A percentile compares a stretch with the other conserved stretches of the same genome.
phyloP scores from a whole-genome alignment of 2,797 vertebrate genomes.

The Podarcis lilfordi region DNA sequence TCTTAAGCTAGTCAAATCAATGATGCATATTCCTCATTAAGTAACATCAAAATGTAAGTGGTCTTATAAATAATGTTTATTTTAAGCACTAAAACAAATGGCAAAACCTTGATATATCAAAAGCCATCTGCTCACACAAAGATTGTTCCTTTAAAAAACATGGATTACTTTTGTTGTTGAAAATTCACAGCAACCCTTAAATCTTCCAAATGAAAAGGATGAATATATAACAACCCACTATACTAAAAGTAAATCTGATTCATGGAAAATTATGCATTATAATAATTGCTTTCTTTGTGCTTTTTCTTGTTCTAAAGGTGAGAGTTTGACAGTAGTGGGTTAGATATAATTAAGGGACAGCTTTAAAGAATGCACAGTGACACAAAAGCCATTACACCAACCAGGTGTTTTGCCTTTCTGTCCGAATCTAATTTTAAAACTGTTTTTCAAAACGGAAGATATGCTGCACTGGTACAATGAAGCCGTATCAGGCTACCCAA shows the following conservation, averaged over 20 bases:
- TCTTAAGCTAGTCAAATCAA: constrained; percentile 98
- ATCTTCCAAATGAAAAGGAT: constrained; percentile 38
- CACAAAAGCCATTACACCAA: constrained; percentile 13
- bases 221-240: constrained; percentile 37
- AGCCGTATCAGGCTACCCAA: neutral
- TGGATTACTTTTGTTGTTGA: constrained; percentile 62
- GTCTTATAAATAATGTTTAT: constrained; percentile 98
- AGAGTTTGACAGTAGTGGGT: constrained; percentile 25
- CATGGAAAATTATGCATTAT: constrained; percentile 13
- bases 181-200: constrained; percentile 64
- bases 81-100: constrained; percentile 91
- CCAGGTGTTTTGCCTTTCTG: neutral
- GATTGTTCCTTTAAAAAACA: constrained; percentile 45
- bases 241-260: constrained; percentile 47
- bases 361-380: constrained; percentile 18
- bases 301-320: constrained; percentile 33
- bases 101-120: constrained; percentile 82
- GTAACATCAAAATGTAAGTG: constrained; percentile 93
- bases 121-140: constrained; percentile 78
- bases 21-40: constrained; percentile 95
- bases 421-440: constrained; percentile 27
- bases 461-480: neutral
- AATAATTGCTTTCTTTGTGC: constrained; percentile 1
- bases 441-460: constrained; percentile 3
- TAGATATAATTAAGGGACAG: constrained; percentile 36